phyloP scores from a whole-genome alignment of 2,113 vertebrate genomes.

The Psephotus haematonotus region DNA sequence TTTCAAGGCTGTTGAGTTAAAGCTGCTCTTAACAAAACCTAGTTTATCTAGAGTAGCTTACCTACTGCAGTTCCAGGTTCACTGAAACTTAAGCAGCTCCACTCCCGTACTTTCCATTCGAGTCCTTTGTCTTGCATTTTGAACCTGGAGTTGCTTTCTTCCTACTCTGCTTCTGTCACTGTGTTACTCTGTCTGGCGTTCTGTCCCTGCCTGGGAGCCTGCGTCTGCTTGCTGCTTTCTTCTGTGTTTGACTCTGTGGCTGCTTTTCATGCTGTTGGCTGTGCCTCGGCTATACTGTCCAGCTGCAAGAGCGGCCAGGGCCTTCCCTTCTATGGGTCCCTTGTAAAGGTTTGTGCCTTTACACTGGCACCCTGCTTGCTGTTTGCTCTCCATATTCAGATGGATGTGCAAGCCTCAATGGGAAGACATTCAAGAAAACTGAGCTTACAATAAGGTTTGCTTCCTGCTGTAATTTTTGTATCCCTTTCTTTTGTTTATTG shows the following conservation, averaged over 20 bases:
- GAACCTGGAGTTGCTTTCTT: neutral
- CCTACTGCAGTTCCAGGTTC: neutral
- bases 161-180: neutral
- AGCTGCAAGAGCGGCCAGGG: neutral
- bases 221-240: neutral
- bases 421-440: neutral
- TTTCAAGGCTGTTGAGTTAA: neutral
- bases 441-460: neutral
- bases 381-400: neutral
- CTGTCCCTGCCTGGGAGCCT: neutral
- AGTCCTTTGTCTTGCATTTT: neutral
- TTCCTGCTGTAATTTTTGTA: slow-evolving; percentile 6
- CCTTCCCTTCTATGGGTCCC: neutral
- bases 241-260: neutral
- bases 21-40: neutral
- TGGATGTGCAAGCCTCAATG: neutral
- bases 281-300: neutral
- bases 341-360: neutral
- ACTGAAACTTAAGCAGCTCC: neutral
- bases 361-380: neutral
- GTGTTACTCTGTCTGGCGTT: neutral
- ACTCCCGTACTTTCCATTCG: neutral
- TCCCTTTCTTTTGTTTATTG: slow-evolving; percentile 21
- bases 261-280: neutral
- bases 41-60: neutral